A percentile compares a stretch with the other conserved stretches of the same genome.
phyloP scores from a whole-genome alignment of 1,140 invertebrate species.

The Heliconius melpomene region DNA sequence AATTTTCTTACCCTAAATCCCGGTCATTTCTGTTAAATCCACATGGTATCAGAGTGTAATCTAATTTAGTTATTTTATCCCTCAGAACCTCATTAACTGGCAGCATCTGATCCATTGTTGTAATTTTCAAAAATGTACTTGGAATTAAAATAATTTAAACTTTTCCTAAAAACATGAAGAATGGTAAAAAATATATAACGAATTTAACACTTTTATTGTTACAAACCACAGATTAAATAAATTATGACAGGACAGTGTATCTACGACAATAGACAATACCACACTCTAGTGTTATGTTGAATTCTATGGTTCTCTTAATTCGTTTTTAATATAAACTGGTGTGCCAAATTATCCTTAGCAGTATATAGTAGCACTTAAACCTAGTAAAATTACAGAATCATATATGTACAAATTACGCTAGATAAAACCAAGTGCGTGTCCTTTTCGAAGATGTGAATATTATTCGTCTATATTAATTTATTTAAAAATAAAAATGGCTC shows the following conservation, averaged over 20 bases:
- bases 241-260: not conserved
- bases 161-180: not conserved
- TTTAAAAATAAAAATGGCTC: not conserved
- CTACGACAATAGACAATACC: not conserved
- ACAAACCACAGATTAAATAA: constrained; percentile 3
- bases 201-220: not conserved
- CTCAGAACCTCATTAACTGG: constrained; percentile 56
- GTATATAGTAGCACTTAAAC: no score
- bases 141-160: not conserved
- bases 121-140: not conserved
- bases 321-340: no score
- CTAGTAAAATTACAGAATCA: no score
- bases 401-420: no score
- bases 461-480: not conserved
- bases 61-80: constrained; percentile 58
- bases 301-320: no score
- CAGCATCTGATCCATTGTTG: constrained; percentile 52
- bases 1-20: constrained; percentile 45
- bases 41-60: constrained; percentile 51
- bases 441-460: not conserved
- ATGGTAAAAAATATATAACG: not conserved
- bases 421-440: not conserved
- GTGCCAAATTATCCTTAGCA: no score
- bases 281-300: not conserved
- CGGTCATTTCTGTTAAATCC: constrained; percentile 52